phyloP scores from a whole-genome alignment of 1,140 invertebrate species.

The Ostrea denselamellosa region DNA sequence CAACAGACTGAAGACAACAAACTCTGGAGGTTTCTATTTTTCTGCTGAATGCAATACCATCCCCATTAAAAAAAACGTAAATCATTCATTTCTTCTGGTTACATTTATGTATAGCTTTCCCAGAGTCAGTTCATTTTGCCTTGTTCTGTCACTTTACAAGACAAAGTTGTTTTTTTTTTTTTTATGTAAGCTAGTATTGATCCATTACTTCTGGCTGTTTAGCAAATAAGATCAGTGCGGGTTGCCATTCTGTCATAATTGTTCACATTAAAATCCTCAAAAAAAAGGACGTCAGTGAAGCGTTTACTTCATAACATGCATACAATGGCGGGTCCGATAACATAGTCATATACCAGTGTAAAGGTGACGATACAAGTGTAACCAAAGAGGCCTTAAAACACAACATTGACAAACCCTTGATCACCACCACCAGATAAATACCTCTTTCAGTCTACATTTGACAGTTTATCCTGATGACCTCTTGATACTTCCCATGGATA shows the following conservation, averaged over 20 bases:
- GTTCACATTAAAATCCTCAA: constrained; percentile 10
- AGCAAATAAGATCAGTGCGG: constrained; percentile 29
- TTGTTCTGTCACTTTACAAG: background rate
- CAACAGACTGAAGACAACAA: background rate
- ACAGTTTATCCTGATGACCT: constrained; percentile 2
- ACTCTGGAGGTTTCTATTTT: background rate
- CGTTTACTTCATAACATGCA: constrained; percentile 26
- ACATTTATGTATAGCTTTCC: constrained; percentile 8
- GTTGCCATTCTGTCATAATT: constrained; percentile 30
- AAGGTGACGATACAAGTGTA: constrained; percentile 15
- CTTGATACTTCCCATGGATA: background rate
- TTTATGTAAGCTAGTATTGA: constrained; percentile 9
- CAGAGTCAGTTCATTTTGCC: background rate
- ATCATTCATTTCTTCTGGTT: background rate
- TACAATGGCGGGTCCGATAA: background rate
- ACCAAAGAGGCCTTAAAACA: constrained; percentile 30
- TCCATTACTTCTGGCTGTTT: constrained; percentile 10
- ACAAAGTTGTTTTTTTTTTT: background rate
- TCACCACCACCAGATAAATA: background rate
- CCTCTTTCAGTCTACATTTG: background rate
- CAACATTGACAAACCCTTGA: background rate
- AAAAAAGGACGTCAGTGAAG: background rate
- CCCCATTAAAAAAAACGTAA: background rate
- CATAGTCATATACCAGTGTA: background rate
- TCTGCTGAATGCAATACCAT: background rate